Evolutionary conservation across 1,140 invertebrate species (phyloP), one percentile per base, ranked within the genome.

Genomic region (Philaenus spumarius): DNA sequence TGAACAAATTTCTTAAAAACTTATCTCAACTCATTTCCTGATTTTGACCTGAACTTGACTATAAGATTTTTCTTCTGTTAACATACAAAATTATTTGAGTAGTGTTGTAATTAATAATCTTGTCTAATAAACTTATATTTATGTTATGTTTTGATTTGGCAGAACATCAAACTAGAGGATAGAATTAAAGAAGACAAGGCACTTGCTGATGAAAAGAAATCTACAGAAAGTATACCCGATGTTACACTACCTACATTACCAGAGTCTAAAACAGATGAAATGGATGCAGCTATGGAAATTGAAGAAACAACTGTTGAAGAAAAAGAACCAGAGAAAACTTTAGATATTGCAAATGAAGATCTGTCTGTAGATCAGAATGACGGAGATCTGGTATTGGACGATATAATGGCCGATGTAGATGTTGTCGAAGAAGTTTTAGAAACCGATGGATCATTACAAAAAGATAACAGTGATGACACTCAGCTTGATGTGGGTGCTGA

Each of bases 401-500:
- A 53, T 39, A 53, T 53, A 35, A 39, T 50, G 24, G 30, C 34
- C 6, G 50, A 39, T 19, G 35, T 53, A 2, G 50, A 22, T 6
- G 50, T 53, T 2, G 50, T 53, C 22, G 50, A 53, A 39, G 50
- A 53, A 20, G 50, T 53, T 15, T 37, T 53, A 14, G 34, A 53
- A 17, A 14, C 30, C 3, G 50, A 53, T 30, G 26, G 26, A 30
- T 30, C 26, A 9, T 3, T 30, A 9, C 26, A 30, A 30, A 30
- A 30, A 30, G 26, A 30, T 30, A n/a, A n/a, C n/a, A 30, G 3
- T 3, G 26, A 30, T 4, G 26, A 30, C 9, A 9, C 9, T 9
- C 26, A 30, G 26, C 26, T 30, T 30, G 26, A 30, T 30, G 26
- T 30, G 9, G 3, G 3, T 9, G 9, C 3, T 30, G 26, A 30